Conservation (phyloP, 2,888 invertebrate genomes). For the Drosophila histrio region DNA sequence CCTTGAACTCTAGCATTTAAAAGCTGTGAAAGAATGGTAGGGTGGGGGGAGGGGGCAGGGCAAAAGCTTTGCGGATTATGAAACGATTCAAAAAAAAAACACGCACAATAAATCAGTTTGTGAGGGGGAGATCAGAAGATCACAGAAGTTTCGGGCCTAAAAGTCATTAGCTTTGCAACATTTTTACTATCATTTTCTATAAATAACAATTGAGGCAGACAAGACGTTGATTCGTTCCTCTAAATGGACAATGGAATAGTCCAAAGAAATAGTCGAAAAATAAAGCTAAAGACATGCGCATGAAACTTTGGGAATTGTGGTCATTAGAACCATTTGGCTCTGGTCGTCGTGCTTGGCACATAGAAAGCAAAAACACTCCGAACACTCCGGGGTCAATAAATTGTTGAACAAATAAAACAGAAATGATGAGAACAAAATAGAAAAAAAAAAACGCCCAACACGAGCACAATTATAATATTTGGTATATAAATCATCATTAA, state of each 20-base stretch:
- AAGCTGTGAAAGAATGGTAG: constrained; percentile 8
- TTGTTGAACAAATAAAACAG: constrained; percentile 61
- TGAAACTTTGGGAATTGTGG: constrained; percentile 51
- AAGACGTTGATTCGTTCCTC: constrained; percentile 41
- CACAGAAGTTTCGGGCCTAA: constrained; percentile 19
- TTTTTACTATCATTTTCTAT: constrained; percentile 77
- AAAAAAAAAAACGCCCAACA: constrained; percentile 19
- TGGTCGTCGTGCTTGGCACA: constrained; percentile 37
- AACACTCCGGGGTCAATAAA: constrained; percentile 72
- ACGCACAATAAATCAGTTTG: constrained; percentile 61
- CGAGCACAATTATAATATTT: constrained; percentile 61
- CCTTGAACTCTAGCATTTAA: constrained; percentile 60
- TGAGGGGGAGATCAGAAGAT: constrained; percentile 34
- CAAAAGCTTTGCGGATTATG: constrained; percentile 19
- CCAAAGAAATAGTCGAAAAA: background rate
- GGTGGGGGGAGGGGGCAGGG: background rate
- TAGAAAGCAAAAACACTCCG: constrained; percentile 69
- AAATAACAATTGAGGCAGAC: constrained; percentile 77
- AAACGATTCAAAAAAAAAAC: constrained; percentile 55
- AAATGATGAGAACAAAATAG: constrained; percentile 15
- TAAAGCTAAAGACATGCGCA: constrained; percentile 38
- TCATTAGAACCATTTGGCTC: constrained; percentile 64
- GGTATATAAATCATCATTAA: constrained; percentile 69
- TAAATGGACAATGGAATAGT: constrained; percentile 40
- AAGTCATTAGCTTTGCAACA: constrained; percentile 74